Evolutionary conservation across 2,888 invertebrate species (phyloP).

Genomic region (Ashinkailepas kermadecensis): DNA sequence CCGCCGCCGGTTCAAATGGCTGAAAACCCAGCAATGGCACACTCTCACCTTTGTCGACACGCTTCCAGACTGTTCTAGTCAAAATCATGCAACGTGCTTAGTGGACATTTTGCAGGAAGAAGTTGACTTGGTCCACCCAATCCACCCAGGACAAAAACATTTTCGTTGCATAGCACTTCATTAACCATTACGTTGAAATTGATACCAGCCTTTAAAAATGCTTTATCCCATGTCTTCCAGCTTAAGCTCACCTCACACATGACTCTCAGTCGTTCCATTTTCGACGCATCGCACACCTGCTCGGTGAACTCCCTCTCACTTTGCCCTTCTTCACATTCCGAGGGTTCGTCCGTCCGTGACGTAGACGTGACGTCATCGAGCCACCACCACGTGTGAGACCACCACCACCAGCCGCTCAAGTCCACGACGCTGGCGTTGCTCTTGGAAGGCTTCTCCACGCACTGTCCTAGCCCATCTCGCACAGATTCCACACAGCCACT

Average conservation of each 20-base stretch:
- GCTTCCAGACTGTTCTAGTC: too few species aligned
- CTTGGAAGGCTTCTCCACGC: background rate
- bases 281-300: background rate
- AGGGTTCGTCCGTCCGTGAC: background rate
- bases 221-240: too few species aligned
- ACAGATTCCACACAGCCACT: background rate
- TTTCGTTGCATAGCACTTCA: too few species aligned
- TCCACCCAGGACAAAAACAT: too few species aligned
- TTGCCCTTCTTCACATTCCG: background rate
- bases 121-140: too few species aligned
- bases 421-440: background rate
- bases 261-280: background rate
- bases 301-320: background rate
- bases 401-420: background rate
- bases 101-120: too few species aligned
- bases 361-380: background rate
- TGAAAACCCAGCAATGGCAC: too few species aligned
- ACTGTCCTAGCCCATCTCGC: background rate
- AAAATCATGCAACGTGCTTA: too few species aligned
- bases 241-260: background rate
- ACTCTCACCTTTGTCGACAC: too few species aligned
- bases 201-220: too few species aligned
- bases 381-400: background rate
- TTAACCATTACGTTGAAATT: too few species aligned
- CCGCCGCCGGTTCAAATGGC: too few species aligned